Base-by-base conservation (phyloP, 2,113 vertebrate species). In the Gymnorhina tibicen region DNA sequence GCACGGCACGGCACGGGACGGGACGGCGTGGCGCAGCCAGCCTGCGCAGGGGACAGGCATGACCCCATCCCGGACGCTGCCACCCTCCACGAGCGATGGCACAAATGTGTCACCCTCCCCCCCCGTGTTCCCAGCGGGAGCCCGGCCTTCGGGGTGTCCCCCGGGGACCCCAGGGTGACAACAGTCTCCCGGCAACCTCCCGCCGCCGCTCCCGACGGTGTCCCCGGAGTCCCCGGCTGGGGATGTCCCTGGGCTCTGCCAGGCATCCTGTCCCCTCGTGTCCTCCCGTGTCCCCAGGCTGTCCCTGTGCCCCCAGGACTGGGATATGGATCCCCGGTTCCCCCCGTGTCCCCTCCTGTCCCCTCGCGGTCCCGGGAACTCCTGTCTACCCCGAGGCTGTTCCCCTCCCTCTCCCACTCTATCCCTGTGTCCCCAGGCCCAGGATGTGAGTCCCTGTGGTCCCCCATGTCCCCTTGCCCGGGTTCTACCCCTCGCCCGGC, bases 201-300 rank as follows among this genome's bases (percentile, higher is more conserved):
- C 21, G 9, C 20, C 3, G 82, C 50, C 19, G 55, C 60, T 74
- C 26, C 6, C 39, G 8, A 6, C 32, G 3, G n/a, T 3, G 50
- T 49, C 27, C 66, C 7, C 42, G 10, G 49, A 5, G 56, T 9
- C 26, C 30, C n/a, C 67, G 83, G 10, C 41, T 47, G 83, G 90
- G 56, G 20, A 47, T 7, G 32, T 27, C 47, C 30, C n/a, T 26
- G 63, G 10, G 16, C 11, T 35, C 47, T 32, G 24, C 30, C 53
- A 30, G 35, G 39, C 39, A 44, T 39, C 16, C n/a, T 35, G 42
- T 55, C 10, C 94, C 98, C 97, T 95, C 97, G 20, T 97, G 98
- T 76, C 10, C 18, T 50, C 19, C 35, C 8, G 2, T 6, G 59
- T 80, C 15, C 14, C 35, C n/a, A n/a, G 20, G 32, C 72, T 50